These are phyloP conservation scores for Muscicapa comitata DNA, from an alignment of 2,797 vertebrate species.

Conservation along the genomic window DNA sequence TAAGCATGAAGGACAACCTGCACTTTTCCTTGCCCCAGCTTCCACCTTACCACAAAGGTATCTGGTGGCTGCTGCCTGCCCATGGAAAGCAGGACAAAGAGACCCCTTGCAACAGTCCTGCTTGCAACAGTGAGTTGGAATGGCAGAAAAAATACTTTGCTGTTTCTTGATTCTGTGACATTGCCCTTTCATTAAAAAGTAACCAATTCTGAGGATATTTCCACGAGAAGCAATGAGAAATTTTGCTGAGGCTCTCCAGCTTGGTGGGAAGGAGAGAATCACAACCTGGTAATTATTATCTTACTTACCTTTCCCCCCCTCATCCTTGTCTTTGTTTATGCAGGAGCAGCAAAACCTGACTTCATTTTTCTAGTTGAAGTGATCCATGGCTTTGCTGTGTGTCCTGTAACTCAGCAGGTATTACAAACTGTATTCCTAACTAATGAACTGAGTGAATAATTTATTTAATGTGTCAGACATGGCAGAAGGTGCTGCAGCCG, in stretches of 20 bases:
- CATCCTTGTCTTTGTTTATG: neutral
- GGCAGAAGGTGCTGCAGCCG: constrained; percentile 51
- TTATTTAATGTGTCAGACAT: constrained; percentile 58
- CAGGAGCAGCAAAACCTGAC: neutral
- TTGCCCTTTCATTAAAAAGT: neutral
- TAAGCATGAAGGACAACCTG: neutral
- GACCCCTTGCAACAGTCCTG: neutral
- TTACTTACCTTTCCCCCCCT: neutral
- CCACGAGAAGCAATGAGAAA: neutral
- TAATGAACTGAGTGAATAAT: constrained; percentile 57
- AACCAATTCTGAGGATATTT: neutral
- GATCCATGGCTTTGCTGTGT: neutral
- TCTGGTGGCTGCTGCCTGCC: neutral
- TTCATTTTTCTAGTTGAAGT: neutral
- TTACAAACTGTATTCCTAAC: constrained; percentile 35
- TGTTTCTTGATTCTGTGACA: neutral
- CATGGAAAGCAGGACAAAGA: neutral
- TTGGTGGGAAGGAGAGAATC: neutral
- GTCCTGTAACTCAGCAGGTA: constrained; percentile 6
- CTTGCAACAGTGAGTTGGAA: neutral
- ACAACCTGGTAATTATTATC: neutral
- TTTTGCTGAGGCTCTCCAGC: neutral
- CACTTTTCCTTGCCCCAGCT: neutral
- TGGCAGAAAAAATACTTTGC: neutral
- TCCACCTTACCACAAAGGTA: neutral